These are phyloP conservation scores for Nesoenas mayeri DNA, from an alignment of 2,113 vertebrate species.

Conservation along the genomic window DNA sequence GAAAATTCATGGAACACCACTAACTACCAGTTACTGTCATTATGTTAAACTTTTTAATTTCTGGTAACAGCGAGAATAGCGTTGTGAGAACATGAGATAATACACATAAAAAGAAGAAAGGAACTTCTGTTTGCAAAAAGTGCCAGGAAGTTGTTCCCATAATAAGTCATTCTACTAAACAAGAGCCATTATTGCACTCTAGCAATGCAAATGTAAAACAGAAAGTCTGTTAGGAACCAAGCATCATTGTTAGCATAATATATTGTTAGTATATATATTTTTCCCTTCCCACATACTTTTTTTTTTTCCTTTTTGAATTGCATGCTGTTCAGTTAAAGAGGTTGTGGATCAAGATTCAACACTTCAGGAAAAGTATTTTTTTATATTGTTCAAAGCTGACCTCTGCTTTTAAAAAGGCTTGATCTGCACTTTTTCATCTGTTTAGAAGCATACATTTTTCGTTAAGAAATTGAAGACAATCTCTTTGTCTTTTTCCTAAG, in stretches of 20 bases:
- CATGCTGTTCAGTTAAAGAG: neutral
- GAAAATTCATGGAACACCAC: neutral
- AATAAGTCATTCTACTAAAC: conserved; percentile 58
- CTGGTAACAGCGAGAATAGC: neutral
- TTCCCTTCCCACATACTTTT: neutral
- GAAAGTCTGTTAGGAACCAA: conserved; percentile 29
- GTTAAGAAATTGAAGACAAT: conserved; percentile 82
- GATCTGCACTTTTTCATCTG: conserved; percentile 78
- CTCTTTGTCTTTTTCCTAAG: conserved; percentile 65
- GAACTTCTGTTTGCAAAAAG: conserved; percentile 53
- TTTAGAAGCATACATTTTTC: conserved; percentile 81
- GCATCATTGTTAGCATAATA: conserved; percentile 11
- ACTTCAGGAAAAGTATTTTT: conserved; percentile 59
- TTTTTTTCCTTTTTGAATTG: neutral
- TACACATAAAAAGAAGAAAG: conserved; percentile 53
- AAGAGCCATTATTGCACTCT: conserved; percentile 32
- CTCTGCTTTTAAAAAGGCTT: conserved; percentile 72
- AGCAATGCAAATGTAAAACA: conserved; percentile 41
- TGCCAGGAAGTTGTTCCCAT: conserved; percentile 36
- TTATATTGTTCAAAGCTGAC: conserved; percentile 74
- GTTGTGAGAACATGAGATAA: conserved; percentile 24
- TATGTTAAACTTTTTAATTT: conserved; percentile 34
- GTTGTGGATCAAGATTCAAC: conserved; percentile 32
- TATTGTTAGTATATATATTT: conserved; percentile 19
- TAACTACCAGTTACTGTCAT: neutral